These are phyloP conservation scores for Dryococelus australis DNA, from an alignment of 2,888 invertebrate species.

Conservation along the genomic window DNA sequence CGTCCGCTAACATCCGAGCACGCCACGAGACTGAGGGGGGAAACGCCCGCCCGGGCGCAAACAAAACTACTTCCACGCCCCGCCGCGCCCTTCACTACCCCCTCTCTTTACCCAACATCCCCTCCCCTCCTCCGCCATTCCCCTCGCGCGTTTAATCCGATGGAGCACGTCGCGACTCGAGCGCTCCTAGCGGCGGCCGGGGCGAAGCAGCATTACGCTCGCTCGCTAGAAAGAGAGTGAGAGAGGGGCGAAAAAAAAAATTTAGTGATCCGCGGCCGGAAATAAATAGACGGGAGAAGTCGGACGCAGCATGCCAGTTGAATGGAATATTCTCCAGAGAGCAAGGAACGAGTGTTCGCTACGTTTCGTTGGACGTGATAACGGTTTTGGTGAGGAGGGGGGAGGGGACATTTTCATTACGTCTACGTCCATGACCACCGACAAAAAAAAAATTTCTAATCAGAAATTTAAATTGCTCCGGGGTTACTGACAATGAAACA, in stretches of 20 bases:
- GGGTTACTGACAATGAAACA: not conserved
- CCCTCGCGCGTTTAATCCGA: not conserved
- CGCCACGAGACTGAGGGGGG: not conserved
- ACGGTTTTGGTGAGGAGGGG: too few species aligned
- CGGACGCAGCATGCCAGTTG: not conserved
- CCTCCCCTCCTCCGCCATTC: not conserved
- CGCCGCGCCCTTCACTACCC: too few species aligned
- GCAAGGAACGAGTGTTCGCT: not conserved
- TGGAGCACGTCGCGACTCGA: not conserved
- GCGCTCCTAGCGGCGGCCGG: not conserved
- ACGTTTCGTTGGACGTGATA: too few species aligned
- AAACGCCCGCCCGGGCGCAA: constrained; percentile 16
- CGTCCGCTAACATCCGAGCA: not conserved
- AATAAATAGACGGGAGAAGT: not conserved
- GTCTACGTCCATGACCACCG: too few species aligned
- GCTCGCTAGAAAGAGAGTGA: too few species aligned
- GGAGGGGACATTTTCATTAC: too few species aligned
- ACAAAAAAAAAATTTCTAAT: not conserved
- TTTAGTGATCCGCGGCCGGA: not conserved
- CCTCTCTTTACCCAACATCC: not conserved
- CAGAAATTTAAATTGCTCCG: not conserved
- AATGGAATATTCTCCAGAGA: not conserved
- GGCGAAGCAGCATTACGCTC: not conserved
- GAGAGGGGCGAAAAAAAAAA: not conserved
- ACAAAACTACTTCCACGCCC: not conserved